These are phyloP conservation scores for Hypsopygia costalis DNA, from an alignment of 2,888 invertebrate genomes.

Conservation along the genomic window DNA sequence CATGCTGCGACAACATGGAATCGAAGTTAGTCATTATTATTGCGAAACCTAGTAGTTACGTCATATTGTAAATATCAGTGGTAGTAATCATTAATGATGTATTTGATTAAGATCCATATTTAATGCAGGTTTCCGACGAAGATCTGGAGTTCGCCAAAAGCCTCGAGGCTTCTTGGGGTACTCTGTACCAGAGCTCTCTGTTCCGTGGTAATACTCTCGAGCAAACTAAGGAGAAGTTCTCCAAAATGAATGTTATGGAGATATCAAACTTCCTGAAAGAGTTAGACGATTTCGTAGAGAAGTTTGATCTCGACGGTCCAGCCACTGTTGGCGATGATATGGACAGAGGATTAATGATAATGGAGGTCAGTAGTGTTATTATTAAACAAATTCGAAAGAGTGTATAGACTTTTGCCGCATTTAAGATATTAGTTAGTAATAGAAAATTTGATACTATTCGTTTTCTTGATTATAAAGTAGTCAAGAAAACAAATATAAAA, in stretches of 20 bases:
- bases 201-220: conserved; percentile 86
- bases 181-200: conserved; percentile 84
- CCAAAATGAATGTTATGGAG: conserved; percentile 88
- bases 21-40: conserved; percentile 81
- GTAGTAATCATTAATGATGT: no score
- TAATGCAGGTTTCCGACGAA: conserved; percentile 75
- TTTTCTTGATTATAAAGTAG: no score
- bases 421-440: no score
- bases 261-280: conserved; percentile 85
- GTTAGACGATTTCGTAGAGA: conserved; percentile 84
- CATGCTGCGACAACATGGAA: conserved; percentile 85
- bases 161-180: conserved; percentile 85
- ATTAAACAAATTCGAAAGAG: no score
- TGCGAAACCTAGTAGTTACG: no score
- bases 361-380: conserved; percentile 77
- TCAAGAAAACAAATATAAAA: no score
- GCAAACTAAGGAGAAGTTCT: conserved; percentile 92
- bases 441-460: no score
- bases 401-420: no score
- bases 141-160: conserved; percentile 80
- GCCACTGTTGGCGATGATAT: conserved; percentile 89
- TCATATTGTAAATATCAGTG: no score
- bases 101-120: no score
- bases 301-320: conserved; percentile 89
- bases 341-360: conserved; percentile 84